phyloP scores from a whole-genome alignment of 1,140 invertebrate genomes.

The Paraescarpia echinospica region DNA sequence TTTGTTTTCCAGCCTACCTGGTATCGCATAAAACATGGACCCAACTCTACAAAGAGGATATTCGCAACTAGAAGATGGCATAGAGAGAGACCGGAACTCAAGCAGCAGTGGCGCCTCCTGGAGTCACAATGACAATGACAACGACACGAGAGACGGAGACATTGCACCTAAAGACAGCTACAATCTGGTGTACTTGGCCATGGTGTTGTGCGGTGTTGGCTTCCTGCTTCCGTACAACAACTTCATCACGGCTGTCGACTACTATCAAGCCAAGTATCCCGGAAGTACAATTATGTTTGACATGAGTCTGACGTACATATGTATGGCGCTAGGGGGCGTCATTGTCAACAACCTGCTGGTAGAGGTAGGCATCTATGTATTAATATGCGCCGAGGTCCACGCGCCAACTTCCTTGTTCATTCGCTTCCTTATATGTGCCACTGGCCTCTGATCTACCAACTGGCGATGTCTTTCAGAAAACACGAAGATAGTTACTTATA shows the following conservation, averaged over 20 bases:
- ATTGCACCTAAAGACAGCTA: conserved; percentile 51
- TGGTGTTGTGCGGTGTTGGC: conserved; percentile 83
- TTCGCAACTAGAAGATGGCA: not conserved
- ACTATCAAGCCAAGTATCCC: conserved; percentile 81
- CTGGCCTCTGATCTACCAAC: too few species aligned
- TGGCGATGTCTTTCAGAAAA: too few species aligned
- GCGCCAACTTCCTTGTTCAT: too few species aligned
- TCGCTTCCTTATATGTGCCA: too few species aligned
- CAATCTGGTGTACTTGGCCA: conserved; percentile 76
- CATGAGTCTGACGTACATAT: conserved; percentile 87
- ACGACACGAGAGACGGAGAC: not conserved
- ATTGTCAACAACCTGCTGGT: conserved; percentile 82
- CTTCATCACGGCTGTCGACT: conserved; percentile 87
- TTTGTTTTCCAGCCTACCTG: not conserved
- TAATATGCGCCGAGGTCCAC: too few species aligned
- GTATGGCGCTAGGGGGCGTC: conserved; percentile 82
- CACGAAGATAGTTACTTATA: too few species aligned
- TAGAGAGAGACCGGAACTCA: not conserved
- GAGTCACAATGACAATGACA: not conserved
- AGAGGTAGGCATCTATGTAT: conserved; percentile 55
- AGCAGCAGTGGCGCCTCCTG: not conserved
- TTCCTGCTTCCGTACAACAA: conserved; percentile 90
- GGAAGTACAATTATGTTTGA: conserved; percentile 81
- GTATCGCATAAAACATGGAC: not conserved
- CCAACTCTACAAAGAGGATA: not conserved